Evolutionary conservation across 2,888 invertebrate species (phyloP).

Genomic region (Drosophila fulvimacula): DNA sequence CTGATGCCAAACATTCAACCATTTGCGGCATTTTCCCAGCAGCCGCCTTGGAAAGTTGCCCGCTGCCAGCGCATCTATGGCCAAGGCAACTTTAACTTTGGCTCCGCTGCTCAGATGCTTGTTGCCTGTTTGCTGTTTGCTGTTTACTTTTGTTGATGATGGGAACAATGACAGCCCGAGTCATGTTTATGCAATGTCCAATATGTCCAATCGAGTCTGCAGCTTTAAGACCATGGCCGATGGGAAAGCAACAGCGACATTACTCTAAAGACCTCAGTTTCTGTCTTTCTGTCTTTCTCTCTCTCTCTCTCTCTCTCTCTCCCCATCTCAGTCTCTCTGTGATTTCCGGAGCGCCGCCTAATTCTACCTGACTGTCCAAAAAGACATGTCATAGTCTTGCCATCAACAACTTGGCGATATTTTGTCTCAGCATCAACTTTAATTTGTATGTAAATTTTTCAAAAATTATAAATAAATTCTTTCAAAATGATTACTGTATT

Average conservation of each 20-base stretch:
- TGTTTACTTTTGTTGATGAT: slow-evolving; percentile 39
- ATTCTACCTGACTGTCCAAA: slow-evolving; percentile 45
- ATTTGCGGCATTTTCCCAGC: slow-evolving; percentile 75
- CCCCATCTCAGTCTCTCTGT: not conserved
- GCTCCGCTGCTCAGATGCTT: slow-evolving; percentile 19
- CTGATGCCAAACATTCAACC: slow-evolving; percentile 52
- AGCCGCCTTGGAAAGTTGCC: slow-evolving; percentile 62
- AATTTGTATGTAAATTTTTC: too few species aligned
- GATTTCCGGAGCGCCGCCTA: slow-evolving; percentile 49
- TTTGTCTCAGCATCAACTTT: not conserved
- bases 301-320: not conserved
- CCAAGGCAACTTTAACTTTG: slow-evolving; percentile 46
- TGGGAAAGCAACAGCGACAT: slow-evolving; percentile 55
- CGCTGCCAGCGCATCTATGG: slow-evolving; percentile 52
- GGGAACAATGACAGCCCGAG: slow-evolving; percentile 60
- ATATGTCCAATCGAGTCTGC: slow-evolving; percentile 57
- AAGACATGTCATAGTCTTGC: not conserved
- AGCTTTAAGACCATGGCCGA: slow-evolving; percentile 40
- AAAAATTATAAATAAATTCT: too few species aligned
- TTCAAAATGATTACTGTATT: not conserved
- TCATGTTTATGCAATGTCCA: slow-evolving; percentile 73
- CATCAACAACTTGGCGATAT: not conserved
- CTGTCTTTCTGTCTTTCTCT: not conserved
- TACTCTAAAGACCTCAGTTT: slow-evolving; percentile 17
- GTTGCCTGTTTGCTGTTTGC: slow-evolving; percentile 3